Evolutionary conservation across 2,888 invertebrate species (phyloP).

Genomic region (Drosophila anomelani): DNA sequence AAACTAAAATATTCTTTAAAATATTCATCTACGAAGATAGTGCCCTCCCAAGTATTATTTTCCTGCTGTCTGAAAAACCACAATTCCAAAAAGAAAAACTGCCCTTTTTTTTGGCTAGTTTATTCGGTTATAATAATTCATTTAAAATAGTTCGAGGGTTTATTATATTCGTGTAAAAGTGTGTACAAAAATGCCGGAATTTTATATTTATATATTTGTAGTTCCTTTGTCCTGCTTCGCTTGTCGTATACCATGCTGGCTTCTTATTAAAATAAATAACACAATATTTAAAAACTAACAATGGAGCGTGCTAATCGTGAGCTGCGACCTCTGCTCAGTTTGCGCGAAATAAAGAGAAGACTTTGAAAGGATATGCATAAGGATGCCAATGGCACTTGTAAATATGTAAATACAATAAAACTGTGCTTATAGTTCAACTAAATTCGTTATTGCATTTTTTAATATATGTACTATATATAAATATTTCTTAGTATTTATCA

Average conservation of each 20-base stretch:
- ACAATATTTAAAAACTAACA: conserved; percentile 76
- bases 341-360: conserved; percentile 49
- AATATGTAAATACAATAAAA: conserved; percentile 52
- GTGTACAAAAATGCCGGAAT: conserved; percentile 68
- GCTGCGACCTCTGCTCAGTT: conserved; percentile 39
- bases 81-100: conserved; percentile 8
- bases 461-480: conserved; percentile 18
- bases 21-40: too few species aligned
- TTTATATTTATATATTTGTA: conserved; percentile 29
- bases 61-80: too few species aligned
- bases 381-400: conserved; percentile 69
- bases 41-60: too few species aligned
- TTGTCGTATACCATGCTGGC: conserved; percentile 67
- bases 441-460: conserved; percentile 66
- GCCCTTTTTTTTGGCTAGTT: conserved; percentile 67
- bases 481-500: conserved; percentile 15
- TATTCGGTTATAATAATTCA: conserved; percentile 76
- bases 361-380: conserved; percentile 74
- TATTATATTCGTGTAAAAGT: conserved; percentile 45
- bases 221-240: conserved; percentile 7
- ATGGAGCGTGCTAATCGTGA: conserved; percentile 61
- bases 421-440: conserved; percentile 75
- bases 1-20: too few species aligned
- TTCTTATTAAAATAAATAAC: conserved; percentile 74
- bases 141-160: conserved; percentile 71